phyloP scores from a whole-genome alignment of 2,888 invertebrate genomes.

The Orthosia incerta region DNA sequence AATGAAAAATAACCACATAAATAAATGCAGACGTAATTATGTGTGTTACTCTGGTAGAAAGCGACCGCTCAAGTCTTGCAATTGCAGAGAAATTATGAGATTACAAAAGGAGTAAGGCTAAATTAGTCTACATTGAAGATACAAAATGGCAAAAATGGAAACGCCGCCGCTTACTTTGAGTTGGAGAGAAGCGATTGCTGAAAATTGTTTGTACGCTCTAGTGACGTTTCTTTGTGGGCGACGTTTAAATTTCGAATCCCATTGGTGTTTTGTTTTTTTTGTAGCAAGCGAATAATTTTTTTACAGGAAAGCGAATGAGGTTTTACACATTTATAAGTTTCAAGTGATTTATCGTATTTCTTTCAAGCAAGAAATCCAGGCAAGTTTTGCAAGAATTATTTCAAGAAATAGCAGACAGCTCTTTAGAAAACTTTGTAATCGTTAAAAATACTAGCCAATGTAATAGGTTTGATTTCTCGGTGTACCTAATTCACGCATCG shows the following conservation, averaged over 20 bases:
- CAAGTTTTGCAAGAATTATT: background rate
- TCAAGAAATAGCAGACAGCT: no score
- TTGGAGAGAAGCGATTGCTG: slow-evolving; percentile 34
- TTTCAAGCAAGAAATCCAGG: background rate
- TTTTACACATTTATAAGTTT: background rate
- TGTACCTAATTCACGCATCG: no score
- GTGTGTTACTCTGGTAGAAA: slow-evolving; percentile 56
- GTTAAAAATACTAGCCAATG: background rate
- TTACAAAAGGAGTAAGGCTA: slow-evolving; percentile 57
- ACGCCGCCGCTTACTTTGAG: no score
- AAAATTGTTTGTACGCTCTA: slow-evolving; percentile 48
- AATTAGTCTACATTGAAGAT: slow-evolving; percentile 52
- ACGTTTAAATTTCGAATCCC: slow-evolving; percentile 39
- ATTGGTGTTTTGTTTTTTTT: slow-evolving; percentile 2
- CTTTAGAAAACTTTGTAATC: background rate
- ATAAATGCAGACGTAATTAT: slow-evolving; percentile 28
- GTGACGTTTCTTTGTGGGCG: slow-evolving; percentile 26
- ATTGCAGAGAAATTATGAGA: slow-evolving; percentile 63
- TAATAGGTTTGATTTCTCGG: no score
- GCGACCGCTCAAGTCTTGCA: slow-evolving; percentile 39
- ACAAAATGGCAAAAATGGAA: no score
- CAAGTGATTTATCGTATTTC: background rate
- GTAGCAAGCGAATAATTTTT: background rate
- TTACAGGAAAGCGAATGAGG: background rate
- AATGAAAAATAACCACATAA: slow-evolving; percentile 50